Conservation (phyloP, 2,797 vertebrate species). For the Myotis planiceps region DNA sequence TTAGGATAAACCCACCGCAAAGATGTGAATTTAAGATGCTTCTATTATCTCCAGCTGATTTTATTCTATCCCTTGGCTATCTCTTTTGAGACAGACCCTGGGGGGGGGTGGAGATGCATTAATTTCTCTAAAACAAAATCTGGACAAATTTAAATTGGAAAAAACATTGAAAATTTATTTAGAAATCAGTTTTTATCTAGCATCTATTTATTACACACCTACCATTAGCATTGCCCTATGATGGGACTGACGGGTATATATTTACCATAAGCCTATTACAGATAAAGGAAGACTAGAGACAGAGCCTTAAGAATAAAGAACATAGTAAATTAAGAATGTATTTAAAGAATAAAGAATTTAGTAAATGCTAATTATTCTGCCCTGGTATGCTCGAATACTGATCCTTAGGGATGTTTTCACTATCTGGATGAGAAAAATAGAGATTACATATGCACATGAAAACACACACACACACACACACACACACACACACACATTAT, state of each 20-base stretch:
- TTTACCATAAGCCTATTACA: neutral
- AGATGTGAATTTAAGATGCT: neutral
- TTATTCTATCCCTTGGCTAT: neutral
- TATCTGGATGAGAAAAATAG: neutral
- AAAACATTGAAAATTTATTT: neutral
- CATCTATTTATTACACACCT: neutral
- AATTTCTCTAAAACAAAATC: neutral
- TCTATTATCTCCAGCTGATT: neutral
- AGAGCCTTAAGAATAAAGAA: neutral
- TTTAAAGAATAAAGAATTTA: neutral
- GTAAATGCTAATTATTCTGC: neutral
- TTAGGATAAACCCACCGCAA: neutral
- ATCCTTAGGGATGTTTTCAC: neutral
- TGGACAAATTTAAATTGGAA: neutral
- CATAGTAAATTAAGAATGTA: neutral
- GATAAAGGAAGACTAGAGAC: neutral
- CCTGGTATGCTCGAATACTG: neutral
- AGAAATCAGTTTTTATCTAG: neutral
- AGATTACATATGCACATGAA: neutral
- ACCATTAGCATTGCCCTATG: neutral
- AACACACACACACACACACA: neutral
- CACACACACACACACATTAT: neutral
- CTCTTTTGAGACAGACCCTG: neutral
- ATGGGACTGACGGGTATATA: neutral
- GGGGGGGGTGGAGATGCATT: neutral